Conservation (phyloP, 2,113 vertebrate species). For the Pongo abelii region DNA sequence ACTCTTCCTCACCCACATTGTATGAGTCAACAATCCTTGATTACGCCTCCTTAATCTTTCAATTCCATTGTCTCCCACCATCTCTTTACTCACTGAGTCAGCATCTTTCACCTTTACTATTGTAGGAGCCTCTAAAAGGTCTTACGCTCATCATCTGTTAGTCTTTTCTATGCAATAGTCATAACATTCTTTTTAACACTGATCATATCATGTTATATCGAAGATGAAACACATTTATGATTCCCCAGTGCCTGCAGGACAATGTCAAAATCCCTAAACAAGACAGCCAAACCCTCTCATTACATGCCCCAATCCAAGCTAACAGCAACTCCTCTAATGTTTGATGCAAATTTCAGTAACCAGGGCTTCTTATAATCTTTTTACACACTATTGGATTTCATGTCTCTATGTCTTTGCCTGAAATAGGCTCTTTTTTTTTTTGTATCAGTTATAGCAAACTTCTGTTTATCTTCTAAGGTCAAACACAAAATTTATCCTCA, state of each 20-base stretch:
- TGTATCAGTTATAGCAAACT: background rate
- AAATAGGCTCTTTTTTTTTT: background rate
- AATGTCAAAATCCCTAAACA: background rate
- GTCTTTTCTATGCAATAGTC: background rate
- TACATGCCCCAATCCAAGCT: rapidly evolving
- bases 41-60: too few relatives aligned
- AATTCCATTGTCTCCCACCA: rapidly evolving
- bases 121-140: rapidly evolving
- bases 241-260: background rate
- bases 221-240: background rate
- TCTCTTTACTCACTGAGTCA: background rate
- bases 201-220: background rate
- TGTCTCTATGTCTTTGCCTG: background rate
- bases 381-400: rapidly evolving
- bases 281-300: rapidly evolving
- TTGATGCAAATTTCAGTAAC: too few relatives aligned
- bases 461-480: background rate
- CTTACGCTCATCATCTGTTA: rapidly evolving
- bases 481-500: background rate
- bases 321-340: rapidly evolving
- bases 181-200: background rate
- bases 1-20: background rate
- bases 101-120: background rate
- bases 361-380: rapidly evolving
- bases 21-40: background rate